Conservation (phyloP, 2,797 vertebrate species). For the Sebastes dallii region DNA sequence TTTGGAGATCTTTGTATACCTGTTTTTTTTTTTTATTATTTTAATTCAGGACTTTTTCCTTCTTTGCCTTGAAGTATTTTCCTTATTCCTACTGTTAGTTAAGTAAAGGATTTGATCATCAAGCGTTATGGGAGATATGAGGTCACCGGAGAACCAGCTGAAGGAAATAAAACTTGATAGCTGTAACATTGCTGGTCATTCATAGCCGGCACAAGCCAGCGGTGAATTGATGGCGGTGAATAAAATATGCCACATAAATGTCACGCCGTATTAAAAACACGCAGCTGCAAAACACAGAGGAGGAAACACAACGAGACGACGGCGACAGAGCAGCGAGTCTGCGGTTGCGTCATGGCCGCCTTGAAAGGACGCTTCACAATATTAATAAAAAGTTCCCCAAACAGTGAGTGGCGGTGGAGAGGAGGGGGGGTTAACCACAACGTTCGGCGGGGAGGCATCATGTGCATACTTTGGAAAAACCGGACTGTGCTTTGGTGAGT, state of each 20-base stretch:
- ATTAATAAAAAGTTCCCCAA: constrained; percentile 34
- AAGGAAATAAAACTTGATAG: constrained; percentile 14
- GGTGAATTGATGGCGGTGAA: constrained; percentile 22
- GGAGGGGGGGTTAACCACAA: neutral
- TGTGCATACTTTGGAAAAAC: constrained; percentile 44
- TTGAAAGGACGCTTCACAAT: neutral
- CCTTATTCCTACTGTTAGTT: neutral
- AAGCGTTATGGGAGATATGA: constrained; percentile 17
- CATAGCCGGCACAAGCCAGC: neutral
- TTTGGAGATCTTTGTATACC: neutral
- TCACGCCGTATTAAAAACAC: constrained; percentile 15
- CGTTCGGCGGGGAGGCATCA: neutral
- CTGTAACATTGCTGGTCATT: constrained; percentile 8
- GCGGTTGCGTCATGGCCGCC: neutral
- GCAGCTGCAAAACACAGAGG: constrained; percentile 27
- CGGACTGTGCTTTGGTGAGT: constrained; percentile 1
- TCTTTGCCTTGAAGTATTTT: neutral
- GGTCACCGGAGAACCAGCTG: constrained; percentile 33
- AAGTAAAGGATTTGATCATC: neutral
- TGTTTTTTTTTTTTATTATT: neutral
- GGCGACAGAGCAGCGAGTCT: neutral
- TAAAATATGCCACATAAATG: constrained; percentile 49
- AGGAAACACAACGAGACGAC: neutral
- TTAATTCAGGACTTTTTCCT: neutral
- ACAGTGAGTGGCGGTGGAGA: neutral